Conservation (phyloP, 2,113 vertebrate species). For the Oryzias celebensis region DNA sequence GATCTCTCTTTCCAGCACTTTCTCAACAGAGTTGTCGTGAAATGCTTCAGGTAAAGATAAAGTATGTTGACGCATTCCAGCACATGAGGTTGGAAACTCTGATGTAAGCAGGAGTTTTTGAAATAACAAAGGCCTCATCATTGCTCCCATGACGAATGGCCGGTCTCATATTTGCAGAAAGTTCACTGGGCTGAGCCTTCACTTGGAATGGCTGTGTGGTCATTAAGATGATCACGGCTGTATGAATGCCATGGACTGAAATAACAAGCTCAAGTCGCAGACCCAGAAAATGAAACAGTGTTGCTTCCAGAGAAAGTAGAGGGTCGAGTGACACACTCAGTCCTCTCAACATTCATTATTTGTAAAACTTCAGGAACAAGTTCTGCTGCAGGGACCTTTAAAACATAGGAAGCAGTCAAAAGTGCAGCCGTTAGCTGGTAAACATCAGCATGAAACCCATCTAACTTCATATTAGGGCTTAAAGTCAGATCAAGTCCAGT, state of each 20-base stretch:
- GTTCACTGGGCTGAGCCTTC: not conserved
- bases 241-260: constrained; percentile 32
- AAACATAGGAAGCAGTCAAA: constrained; percentile 21
- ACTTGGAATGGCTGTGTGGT: constrained; percentile 20
- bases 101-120: not conserved
- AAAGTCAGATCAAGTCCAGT: constrained; percentile 38
- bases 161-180: constrained; percentile 44
- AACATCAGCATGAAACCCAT: constrained; percentile 28
- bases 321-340: not conserved
- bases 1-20: constrained; percentile 27
- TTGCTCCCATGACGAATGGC: constrained; percentile 39
- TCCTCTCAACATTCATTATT: not conserved
- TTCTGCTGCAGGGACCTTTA: constrained; percentile 21
- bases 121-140: not conserved
- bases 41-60: constrained; percentile 52
- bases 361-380: constrained; percentile 7
- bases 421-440: constrained; percentile 40
- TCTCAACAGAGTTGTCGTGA: constrained; percentile 39
- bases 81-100: constrained; percentile 44
- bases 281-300: constrained; percentile 32
- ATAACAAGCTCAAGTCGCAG: constrained; percentile 48
- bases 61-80: constrained; percentile 54
- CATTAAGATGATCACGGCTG: constrained; percentile 44
- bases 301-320: constrained; percentile 18
- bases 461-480: constrained; percentile 43